Evolutionary conservation across 2,113 vertebrate genomes (phyloP).

Genomic region (Lichenostomus cassidix): DNA sequence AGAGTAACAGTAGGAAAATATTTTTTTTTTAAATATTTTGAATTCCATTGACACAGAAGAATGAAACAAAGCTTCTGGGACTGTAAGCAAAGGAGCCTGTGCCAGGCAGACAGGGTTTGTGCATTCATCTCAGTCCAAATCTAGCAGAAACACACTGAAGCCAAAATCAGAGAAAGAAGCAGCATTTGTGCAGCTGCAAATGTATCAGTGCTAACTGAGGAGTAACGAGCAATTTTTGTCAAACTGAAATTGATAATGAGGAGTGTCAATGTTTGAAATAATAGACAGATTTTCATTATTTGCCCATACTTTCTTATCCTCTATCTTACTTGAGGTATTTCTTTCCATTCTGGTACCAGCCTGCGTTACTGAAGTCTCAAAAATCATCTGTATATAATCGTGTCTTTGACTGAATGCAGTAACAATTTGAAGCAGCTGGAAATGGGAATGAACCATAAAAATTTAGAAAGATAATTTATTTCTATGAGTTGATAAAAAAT

Average conservation of each 20-base stretch:
- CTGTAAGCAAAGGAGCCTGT: not conserved
- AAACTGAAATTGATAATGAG: not conserved
- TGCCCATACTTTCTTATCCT: not conserved
- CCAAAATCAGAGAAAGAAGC: not conserved
- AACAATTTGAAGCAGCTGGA: not conserved
- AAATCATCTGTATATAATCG: not conserved
- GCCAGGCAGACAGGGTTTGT: not conserved
- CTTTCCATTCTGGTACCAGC: not conserved
- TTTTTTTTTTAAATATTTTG: not conserved
- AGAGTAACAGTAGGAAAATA: not conserved
- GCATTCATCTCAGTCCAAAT: not conserved
- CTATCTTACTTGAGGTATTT: not conserved
- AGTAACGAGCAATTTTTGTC: not conserved
- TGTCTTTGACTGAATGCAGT: not conserved
- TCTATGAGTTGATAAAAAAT: not conserved
- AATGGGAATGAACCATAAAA: not conserved
- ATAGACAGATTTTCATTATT: not conserved
- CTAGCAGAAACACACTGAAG: not conserved
- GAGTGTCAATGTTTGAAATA: not conserved
- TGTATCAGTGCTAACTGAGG: not conserved
- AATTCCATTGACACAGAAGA: not conserved
- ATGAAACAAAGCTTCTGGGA: not conserved
- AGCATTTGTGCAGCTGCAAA: not conserved
- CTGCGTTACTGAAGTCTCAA: not conserved
- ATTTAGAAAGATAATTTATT: not conserved